Evolutionary conservation across 2,113 vertebrate genomes (phyloP).

Genomic region (Harpagus bidentatus): DNA sequence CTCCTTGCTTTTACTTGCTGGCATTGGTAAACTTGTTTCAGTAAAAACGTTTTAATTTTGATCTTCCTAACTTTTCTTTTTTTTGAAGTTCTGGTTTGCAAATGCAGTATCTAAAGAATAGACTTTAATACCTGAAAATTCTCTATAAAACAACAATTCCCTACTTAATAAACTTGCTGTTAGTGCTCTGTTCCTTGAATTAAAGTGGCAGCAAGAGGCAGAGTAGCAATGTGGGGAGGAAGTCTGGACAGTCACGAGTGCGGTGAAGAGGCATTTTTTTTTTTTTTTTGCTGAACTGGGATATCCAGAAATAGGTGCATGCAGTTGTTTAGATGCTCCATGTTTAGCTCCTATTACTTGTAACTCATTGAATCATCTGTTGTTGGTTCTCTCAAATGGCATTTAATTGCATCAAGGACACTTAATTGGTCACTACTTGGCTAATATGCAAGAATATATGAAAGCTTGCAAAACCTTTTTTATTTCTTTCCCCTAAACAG

Average conservation of each 20-base stretch:
- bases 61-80: not conserved
- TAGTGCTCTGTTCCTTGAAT: not conserved
- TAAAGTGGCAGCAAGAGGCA: not conserved
- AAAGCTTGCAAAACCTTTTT: not conserved
- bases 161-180: not conserved
- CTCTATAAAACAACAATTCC: not conserved
- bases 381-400: not conserved
- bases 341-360: not conserved
- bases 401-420: not conserved
- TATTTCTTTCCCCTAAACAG: slow-evolving; percentile 65
- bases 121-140: not conserved
- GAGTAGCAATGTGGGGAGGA: not conserved
- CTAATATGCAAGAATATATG: not conserved
- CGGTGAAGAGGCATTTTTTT: not conserved
- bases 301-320: not conserved
- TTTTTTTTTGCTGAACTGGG: not conserved
- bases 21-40: not conserved
- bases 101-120: not conserved
- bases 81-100: not conserved
- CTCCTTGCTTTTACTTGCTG: not conserved
- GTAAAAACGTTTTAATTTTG: not conserved
- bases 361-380: not conserved
- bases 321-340: not conserved
- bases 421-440: not conserved
- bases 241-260: not conserved